Base-by-base conservation (phyloP, 1,140 invertebrate genomes). In the Calliopsis andreniformis region DNA sequence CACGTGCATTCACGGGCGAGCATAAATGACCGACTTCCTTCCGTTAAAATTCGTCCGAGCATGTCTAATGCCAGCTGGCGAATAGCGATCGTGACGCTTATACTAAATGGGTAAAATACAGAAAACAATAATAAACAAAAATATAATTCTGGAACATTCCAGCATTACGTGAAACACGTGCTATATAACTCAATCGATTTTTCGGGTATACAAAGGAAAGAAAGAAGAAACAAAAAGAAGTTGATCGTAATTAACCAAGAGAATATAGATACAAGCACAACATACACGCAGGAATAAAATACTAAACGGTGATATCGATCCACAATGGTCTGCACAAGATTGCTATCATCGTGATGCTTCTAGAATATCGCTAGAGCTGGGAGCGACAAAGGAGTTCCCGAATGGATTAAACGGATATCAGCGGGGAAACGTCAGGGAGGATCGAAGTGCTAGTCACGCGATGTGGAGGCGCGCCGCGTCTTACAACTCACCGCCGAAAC, bases 41-140 rank as follows among this genome's bases (percentile, higher is more conserved):
- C 81, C 81, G 81, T 59, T 79, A 66, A 82, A 82, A 78, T 43
- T 53, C 64, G 35, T 25, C 66, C 23, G 49, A 66, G 42, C 73
- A 67, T 72, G 58, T 49, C 53, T 69, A 66, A 69, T 47, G 77
- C 69, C 79, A 82, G 64, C 75, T 78, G 79, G 76, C 49, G 39
- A 30, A 25, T 63, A 56, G n/a, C 53, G 80, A 45, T 55, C 8
- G 45, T 7, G 53, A 39, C 16, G n/a, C 32, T 10, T n/a, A 5
- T 32, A 23, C 3, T 14, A 10, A 67, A 0, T 12, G 51, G 1
- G 16, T 20, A 59, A 32, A 43, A 4, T n/a, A 16, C 8, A n/a
- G 2, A 18, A n/a, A 20, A 14, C n/a, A 32, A 35, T 8, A 4
- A 58, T 28, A 3, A 28, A 28, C 23, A 23, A 3, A 53, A 8